Evolutionary conservation across 1,140 invertebrate genomes (phyloP).

Genomic region (Pentalonia nigronervosa): DNA sequence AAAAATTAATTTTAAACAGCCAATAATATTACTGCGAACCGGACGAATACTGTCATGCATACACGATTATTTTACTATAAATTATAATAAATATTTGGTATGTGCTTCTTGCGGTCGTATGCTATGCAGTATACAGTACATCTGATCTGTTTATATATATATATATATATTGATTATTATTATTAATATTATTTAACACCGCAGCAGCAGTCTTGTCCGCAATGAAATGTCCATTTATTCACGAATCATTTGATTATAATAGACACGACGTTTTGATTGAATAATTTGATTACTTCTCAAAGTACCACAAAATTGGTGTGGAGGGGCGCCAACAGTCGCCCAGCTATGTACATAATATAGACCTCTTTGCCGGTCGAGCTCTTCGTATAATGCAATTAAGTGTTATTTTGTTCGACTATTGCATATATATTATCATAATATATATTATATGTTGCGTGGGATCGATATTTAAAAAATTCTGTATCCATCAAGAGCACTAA

Average conservation of each 20-base stretch:
- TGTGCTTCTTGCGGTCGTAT: not conserved
- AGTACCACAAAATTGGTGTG: not conserved
- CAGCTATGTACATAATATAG: no score
- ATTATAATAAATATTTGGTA: not conserved
- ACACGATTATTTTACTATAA: not conserved
- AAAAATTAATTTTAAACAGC: no score
- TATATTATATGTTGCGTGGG: not conserved
- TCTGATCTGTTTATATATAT: no score
- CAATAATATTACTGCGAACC: not conserved
- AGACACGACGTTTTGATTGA: not conserved
- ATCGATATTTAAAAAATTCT: not conserved
- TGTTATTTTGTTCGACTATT: not conserved
- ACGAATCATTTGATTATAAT: not conserved
- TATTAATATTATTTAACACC: no score
- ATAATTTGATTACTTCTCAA: not conserved
- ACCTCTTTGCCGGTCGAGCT: not conserved
- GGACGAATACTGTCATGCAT: not conserved
- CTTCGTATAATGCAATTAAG: not conserved
- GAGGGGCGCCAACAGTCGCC: not conserved
- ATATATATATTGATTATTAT: not conserved
- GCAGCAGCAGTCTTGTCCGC: not conserved
- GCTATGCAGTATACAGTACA: not conserved
- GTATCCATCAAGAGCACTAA: not conserved
- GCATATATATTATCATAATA: not conserved
- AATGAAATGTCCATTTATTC: not conserved